Conservation (phyloP, 1,140 invertebrate species). For the Drosophila nigrodunni region DNA sequence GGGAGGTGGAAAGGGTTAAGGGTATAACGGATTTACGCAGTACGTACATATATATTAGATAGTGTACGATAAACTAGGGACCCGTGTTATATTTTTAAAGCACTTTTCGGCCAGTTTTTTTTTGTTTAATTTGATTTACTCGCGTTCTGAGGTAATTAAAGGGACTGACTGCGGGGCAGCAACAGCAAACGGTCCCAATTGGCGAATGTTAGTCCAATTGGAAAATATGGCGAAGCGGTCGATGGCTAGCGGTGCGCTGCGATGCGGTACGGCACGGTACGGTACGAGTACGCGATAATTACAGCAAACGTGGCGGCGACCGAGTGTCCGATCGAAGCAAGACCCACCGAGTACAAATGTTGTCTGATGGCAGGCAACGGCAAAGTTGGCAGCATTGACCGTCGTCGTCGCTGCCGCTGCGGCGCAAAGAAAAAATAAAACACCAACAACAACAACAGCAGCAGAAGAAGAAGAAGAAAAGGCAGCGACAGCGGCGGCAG, state of each 20-base stretch:
- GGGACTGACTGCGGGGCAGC: constrained; percentile 15
- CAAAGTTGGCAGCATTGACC: constrained; percentile 81
- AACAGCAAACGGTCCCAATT: constrained; percentile 19
- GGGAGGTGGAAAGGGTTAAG: not conserved
- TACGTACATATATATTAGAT: constrained; percentile 4
- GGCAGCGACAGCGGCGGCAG: constrained; percentile 47
- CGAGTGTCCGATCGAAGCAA: constrained; percentile 78
- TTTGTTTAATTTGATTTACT: constrained; percentile 41
- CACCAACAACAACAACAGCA: constrained; percentile 35
- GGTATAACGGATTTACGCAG: not conserved
- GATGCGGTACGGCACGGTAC: constrained; percentile 9
- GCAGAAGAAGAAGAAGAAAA: constrained; percentile 66
- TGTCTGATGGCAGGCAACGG: constrained; percentile 79
- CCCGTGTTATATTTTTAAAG: constrained; percentile 62
- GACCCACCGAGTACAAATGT: constrained; percentile 82
- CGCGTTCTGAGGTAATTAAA: constrained; percentile 48
- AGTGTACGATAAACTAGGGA: constrained; percentile 22
- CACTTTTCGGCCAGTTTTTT: constrained; percentile 44
- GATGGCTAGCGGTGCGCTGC: constrained; percentile 8
- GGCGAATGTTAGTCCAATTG: constrained; percentile 30
- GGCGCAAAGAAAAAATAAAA: constrained; percentile 59
- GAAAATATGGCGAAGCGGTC: constrained; percentile 16
- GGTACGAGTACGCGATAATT: constrained; percentile 52
- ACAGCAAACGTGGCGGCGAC: constrained; percentile 45
- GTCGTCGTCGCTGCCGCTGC: constrained; percentile 68